phyloP scores from a whole-genome alignment of 2,113 vertebrate genomes.

The Cryptotis parvus region DNA sequence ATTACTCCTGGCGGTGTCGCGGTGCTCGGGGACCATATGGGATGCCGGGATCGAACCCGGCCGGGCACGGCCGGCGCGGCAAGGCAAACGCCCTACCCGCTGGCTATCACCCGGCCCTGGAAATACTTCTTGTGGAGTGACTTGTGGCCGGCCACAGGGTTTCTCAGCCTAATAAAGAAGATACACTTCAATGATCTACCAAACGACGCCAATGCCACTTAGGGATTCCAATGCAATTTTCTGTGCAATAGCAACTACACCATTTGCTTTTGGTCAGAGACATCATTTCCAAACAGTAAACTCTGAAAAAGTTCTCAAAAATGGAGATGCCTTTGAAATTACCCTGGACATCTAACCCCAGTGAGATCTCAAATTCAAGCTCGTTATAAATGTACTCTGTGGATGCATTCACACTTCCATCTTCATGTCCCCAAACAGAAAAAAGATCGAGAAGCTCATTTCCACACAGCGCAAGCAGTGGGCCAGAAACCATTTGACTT shows the following conservation, averaged over 20 bases:
- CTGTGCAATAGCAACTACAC: conserved; percentile 30
- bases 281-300: conserved; percentile 48
- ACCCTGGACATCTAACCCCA: conserved; percentile 49
- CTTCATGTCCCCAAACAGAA: conserved; percentile 15
- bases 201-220: conserved; percentile 21
- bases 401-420: background rate
- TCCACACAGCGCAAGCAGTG: background rate
- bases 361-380: background rate
- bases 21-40: too few species aligned
- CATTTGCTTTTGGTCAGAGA: conserved; percentile 52
- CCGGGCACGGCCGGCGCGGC: too few species aligned
- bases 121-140: conserved; percentile 13
- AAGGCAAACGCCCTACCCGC: too few species aligned
- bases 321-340: background rate
- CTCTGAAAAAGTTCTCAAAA: conserved; percentile 24
- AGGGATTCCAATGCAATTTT: conserved; percentile 27
- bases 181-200: conserved; percentile 29
- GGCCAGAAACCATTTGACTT: conserved; percentile 51
- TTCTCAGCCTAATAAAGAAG: conserved; percentile 52
- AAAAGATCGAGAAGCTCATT: background rate
- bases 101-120: too few species aligned
- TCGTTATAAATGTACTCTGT: conserved; percentile 35
- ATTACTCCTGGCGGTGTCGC: too few species aligned
- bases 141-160: background rate
- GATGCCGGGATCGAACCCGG: too few species aligned